These are phyloP conservation scores for Egretta garzetta DNA, from an alignment of 2,113 vertebrate genomes.

Conservation along the genomic window DNA sequence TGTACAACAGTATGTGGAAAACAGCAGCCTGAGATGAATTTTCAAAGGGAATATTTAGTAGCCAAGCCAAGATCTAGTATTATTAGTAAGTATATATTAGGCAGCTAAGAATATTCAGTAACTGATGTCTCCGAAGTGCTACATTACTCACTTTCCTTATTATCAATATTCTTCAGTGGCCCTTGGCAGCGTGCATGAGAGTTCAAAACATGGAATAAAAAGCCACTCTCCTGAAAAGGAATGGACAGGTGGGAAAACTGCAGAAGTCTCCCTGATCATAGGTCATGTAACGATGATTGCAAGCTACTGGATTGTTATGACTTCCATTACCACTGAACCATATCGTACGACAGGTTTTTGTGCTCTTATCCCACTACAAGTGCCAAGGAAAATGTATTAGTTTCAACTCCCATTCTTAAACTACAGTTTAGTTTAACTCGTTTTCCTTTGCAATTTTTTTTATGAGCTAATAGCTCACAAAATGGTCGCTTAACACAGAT, in stretches of 20 bases:
- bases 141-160: not conserved
- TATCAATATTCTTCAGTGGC: not conserved
- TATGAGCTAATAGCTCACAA: not conserved
- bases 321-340: not conserved
- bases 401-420: conserved; percentile 1
- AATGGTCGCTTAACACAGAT: not conserved
- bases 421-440: not conserved
- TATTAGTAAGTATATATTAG: not conserved
- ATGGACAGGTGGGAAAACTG: not conserved
- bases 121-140: not conserved
- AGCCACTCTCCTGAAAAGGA: not conserved
- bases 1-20: not conserved
- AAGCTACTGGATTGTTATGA: not conserved
- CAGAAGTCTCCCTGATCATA: not conserved
- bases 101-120: not conserved
- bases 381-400: conserved; percentile 16
- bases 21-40: not conserved
- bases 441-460: not conserved
- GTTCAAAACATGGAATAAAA: not conserved
- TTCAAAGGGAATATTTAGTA: not conserved
- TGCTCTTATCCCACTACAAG: not conserved
- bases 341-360: not conserved
- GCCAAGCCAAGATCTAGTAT: not conserved
- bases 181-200: not conserved
- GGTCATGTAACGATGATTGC: not conserved